Evolutionary conservation across 1,140 invertebrate species (phyloP), one percentile per base, ranked within the genome.

Genomic region (Galendromus occidentalis): DNA sequence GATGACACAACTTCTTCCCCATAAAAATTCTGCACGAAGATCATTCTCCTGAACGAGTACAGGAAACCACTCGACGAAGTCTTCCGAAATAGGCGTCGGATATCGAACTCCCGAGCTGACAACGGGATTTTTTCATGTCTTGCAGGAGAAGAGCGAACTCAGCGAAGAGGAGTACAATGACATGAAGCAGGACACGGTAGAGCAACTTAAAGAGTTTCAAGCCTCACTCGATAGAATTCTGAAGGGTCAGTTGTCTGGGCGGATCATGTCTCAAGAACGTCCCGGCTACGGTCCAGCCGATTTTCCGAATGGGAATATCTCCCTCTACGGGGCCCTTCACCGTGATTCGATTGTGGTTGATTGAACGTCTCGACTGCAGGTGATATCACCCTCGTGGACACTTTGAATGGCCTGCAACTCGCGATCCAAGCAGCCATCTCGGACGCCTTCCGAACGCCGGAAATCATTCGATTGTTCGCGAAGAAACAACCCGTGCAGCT

Each of bases 381-480:
- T 29, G 79, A 86, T 73, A 79, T 86, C 64, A 85, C 84, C 42
- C 71, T 87, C 44, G 77, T 86, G 14, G 83, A 85, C 76, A 73
- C 83, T 55, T 69, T 85, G 12, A 80, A 80, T 70, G 78, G 80
- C 7, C 82, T 85, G 75, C 83, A 84, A 72, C 71, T 85, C 75
- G 85, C 85, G 7, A 86, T 84, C 59, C 83, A 83, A 76, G 83
- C 84, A 70, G 85, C 85, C 64, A 86, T 87, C 28, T 84, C 83
- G 68, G 76, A 83, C 72, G 85, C 85, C 7, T 87, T 87, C 71
- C 80, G 85, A 75, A 87, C 85, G 5, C 85, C 86, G 29, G 85
- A 85, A 74, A 83, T 87, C 0, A 86, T 87, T 22, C 74, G 80
- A 71, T 79, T 87, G 75, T 87, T 87, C 81, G 85, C 83, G 12